Evolutionary conservation across 1,140 invertebrate species (phyloP).

Genomic region (Heliconius hewitsoni): DNA sequence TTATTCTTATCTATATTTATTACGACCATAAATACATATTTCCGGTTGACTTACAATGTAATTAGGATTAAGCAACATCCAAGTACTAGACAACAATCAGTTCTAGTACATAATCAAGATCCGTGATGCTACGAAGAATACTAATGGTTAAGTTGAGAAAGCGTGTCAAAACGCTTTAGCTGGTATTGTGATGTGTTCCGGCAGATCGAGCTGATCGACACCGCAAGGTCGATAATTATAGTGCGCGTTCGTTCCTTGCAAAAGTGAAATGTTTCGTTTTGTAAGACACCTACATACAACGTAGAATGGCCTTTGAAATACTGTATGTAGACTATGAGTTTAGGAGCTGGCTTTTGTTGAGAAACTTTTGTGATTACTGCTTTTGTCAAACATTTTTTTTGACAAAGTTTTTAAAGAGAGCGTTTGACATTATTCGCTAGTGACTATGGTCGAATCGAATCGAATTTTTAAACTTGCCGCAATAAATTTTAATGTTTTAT

Average conservation of each 20-base stretch:
- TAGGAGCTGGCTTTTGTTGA: background rate
- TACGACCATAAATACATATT: background rate
- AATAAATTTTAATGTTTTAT: no score
- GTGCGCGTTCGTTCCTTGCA: constrained; percentile 31
- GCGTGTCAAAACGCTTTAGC: constrained; percentile 47
- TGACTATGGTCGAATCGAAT: no score
- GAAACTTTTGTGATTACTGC: background rate
- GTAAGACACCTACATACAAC: constrained; percentile 18
- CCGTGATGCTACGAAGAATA: constrained; percentile 44
- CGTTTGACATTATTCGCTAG: background rate
- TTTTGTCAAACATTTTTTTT: background rate
- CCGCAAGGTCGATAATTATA: constrained; percentile 45
- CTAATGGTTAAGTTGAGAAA: constrained; percentile 47
- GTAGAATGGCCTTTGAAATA: constrained; percentile 12
- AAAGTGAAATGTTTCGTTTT: constrained; percentile 35
- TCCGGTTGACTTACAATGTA: background rate
- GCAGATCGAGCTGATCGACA: constrained; percentile 47
- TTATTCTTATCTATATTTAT: background rate
- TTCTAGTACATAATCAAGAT: constrained; percentile 35
- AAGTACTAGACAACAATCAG: background rate
- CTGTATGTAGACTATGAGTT: constrained; percentile 19
- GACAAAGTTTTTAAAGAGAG: background rate
- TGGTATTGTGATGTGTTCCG: constrained; percentile 49
- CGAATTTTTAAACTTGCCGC: no score
- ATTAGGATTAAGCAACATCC: background rate